Conservation (phyloP, 2,113 vertebrate species). For the Heterocephalus glaber region DNA sequence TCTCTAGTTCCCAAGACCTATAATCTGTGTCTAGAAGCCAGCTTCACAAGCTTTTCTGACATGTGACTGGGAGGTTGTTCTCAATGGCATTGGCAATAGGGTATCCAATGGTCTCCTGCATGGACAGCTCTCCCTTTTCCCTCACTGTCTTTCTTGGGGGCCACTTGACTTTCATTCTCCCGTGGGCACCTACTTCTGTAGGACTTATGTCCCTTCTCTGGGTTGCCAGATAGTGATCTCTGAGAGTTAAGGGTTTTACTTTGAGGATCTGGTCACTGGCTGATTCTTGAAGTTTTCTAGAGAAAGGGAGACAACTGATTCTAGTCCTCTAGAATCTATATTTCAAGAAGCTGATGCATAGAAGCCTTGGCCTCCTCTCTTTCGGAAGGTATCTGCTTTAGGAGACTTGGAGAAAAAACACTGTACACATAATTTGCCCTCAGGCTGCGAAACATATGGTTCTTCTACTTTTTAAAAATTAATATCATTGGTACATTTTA, state of each 20-base stretch:
- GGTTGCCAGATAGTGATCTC: not conserved
- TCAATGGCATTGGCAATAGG: not conserved
- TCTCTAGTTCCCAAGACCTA: not conserved
- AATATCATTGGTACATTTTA: too few relatives aligned
- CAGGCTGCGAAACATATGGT: not conserved
- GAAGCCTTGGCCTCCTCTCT: not conserved
- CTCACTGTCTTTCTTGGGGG: not conserved
- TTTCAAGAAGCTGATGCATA: not conserved
- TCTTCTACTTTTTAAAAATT: too few relatives aligned
- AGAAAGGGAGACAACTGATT: not conserved
- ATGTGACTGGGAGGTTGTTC: not conserved
- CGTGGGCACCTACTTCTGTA: too few relatives aligned
- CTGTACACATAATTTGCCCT: not conserved
- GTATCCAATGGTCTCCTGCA: not conserved
- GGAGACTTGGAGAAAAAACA: not conserved
- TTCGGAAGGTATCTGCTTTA: fast-evolving
- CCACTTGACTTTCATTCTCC: not conserved
- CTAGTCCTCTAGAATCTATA: not conserved
- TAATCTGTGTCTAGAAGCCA: not conserved
- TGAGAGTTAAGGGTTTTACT: not conserved
- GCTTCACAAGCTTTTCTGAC: not conserved
- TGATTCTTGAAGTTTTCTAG: not conserved
- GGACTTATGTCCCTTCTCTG: not conserved
- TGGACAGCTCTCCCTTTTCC: fast-evolving
- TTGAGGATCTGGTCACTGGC: not conserved